Evolutionary conservation across 2,113 vertebrate species (phyloP), one percentile per base, ranked within the genome.

Genomic region (Chaetops frenatus): DNA sequence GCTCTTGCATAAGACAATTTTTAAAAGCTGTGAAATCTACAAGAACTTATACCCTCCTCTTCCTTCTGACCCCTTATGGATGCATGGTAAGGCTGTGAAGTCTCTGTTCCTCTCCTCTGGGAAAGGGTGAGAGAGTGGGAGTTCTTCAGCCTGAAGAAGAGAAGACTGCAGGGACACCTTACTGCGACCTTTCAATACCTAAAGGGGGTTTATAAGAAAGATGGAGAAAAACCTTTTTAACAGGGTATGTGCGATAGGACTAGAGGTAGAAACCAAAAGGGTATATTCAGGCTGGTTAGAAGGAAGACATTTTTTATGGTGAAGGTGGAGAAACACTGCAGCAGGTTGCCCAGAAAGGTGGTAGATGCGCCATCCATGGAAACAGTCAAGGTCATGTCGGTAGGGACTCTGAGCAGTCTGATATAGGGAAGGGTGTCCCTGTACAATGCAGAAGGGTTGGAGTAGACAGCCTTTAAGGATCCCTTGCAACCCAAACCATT

Each of bases 321-420:
- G 15, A 36, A 12, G 8, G 16, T 53, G 2, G 4, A 60, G 45
- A 73, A 78, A 25, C 21, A 42, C 3, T 53, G 50, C 13, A 14
- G 36, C 0, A 2, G 0, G 3, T 25, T 71, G 3, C 28, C 10
- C 45, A 35, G 35, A 51, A 53, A 50, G 3, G 4, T 20, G 2
- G 7, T 38, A 13, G 71, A 17, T 50, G 33, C 2, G 3, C 36
- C 42, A 44, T 7, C 5, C 19, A 42, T 82, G 44, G 35, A 53
- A 78, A 53, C 8, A 11, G 44, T 70, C 9, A 53, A 28, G 45
- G 2, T 44, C 27, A 12, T 25, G 7, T 53, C 69, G 60, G n/a
- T 25, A 0, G 0, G 38, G 45, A 2, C 2, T 84, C n/a, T 76
- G 54, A 67, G 33, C 14, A 40, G 18, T 7, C 2, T 40, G 16